phyloP scores from a whole-genome alignment of 2,113 vertebrate genomes.

The Corapipo altera region DNA sequence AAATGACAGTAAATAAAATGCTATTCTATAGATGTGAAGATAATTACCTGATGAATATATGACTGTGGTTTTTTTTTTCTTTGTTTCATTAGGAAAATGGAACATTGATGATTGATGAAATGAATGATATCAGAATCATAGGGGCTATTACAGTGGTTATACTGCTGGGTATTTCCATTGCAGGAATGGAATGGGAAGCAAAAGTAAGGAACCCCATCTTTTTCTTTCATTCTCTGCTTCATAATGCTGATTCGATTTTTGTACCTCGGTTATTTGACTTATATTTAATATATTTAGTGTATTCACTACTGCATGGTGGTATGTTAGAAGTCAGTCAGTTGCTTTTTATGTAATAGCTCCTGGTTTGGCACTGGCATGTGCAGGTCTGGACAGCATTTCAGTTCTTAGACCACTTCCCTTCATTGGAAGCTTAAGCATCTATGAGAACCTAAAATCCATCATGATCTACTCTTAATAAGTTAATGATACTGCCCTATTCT shows the following conservation, averaged over 20 bases:
- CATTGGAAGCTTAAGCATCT: neutral
- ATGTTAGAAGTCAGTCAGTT: neutral
- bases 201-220: constrained; percentile 79
- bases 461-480: neutral
- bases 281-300: neutral
- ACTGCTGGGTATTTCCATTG: constrained; percentile 93
- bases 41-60: neutral
- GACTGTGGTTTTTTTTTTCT: neutral
- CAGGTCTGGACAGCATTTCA: neutral
- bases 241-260: neutral
- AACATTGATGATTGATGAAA: constrained; percentile 85
- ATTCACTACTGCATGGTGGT: neutral
- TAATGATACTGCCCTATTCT: neutral
- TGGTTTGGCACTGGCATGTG: neutral
- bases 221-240: neutral
- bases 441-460: neutral
- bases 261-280: neutral
- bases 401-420: neutral
- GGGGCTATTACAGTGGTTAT: constrained; percentile 93
- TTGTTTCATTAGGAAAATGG: constrained; percentile 75
- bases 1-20: neutral
- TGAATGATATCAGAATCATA: constrained; percentile 92
- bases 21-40: neutral
- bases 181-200: constrained; percentile 99
- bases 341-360: neutral